A percentile compares a stretch with the other conserved stretches of the same genome.
phyloP scores from a whole-genome alignment of 2,888 invertebrate species.

The Nasonia oneida region DNA sequence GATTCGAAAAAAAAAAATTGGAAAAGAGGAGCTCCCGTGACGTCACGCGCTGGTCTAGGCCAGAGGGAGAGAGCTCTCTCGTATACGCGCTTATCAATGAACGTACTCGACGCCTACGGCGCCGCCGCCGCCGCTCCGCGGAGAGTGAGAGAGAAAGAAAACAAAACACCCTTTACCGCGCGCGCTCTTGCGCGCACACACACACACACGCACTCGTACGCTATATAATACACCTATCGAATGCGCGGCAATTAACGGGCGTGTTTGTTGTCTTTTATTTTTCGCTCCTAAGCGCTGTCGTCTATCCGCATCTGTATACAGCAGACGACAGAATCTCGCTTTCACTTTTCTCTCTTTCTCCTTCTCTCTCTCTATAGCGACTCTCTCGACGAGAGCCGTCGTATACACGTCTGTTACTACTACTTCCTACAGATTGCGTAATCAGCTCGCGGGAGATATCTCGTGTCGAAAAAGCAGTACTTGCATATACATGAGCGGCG shows the following conservation, averaged over 20 bases:
- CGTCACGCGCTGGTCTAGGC: constrained; percentile 29
- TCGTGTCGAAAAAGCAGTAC: too few relatives aligned
- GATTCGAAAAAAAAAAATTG: neutral
- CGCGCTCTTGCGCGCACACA: neutral
- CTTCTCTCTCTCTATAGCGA: too few relatives aligned
- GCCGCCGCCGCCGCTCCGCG: constrained; percentile 6
- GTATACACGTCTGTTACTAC: neutral
- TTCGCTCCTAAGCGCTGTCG: neutral
- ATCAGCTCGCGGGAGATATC: too few relatives aligned
- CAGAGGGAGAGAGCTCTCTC: neutral
- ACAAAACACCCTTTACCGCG: constrained; percentile 11
- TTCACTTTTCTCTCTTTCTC: constrained; percentile 4
- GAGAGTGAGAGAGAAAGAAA: constrained; percentile 3
- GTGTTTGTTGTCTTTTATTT: neutral
- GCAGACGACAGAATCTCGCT: constrained; percentile 5
- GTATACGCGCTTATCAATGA: constrained; percentile 75
- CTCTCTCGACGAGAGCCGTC: neutral
- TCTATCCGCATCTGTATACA: neutral
- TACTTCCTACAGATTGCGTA: too few relatives aligned
- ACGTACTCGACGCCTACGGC: constrained; percentile 73
- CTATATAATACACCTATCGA: neutral
- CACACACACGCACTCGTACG: neutral
- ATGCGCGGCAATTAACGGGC: neutral
- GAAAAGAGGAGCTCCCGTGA: constrained; percentile 34
- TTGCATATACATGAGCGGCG: neutral